These are phyloP conservation scores for Glandiceps talaboti DNA, from an alignment of 53 echinoderm and acorn worm genomes.

Conservation along the genomic window DNA sequence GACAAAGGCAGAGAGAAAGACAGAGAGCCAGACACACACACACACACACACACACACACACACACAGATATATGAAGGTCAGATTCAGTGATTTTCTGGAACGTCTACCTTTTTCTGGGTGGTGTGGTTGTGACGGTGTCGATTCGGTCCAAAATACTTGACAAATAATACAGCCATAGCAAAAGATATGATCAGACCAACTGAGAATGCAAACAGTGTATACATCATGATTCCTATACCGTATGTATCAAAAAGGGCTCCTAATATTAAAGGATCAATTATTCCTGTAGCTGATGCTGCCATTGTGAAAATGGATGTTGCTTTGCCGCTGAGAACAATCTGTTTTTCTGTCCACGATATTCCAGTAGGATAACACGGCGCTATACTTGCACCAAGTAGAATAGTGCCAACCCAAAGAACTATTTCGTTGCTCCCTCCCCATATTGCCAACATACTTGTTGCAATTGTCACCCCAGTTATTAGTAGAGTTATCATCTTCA, in stretches of 20 bases:
- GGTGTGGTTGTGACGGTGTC: no score
- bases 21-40: no score
- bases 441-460: slow-evolving; percentile 24
- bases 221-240: slow-evolving; percentile 70
- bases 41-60: no score
- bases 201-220: slow-evolving; percentile 36
- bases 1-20: no score
- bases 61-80: no score
- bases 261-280: slow-evolving; percentile 48
- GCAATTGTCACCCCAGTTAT: slow-evolving; percentile 36
- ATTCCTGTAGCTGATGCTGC: slow-evolving; percentile 78
- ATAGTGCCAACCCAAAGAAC: slow-evolving; percentile 62
- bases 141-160: no score
- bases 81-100: no score
- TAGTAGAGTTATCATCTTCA: slow-evolving; percentile 46
- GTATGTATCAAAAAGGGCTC: slow-evolving; percentile 11
- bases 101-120: no score
- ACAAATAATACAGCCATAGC: no score
- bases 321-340: slow-evolving; percentile 51
- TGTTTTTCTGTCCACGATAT: slow-evolving; percentile 84
- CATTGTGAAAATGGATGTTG: slow-evolving; percentile 52
- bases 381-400: slow-evolving; percentile 63
- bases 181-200: no score
- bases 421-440: slow-evolving; percentile 11
- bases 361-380: slow-evolving; percentile 64